Percentiles rank a stretch among this genome's conserved stretches.
phyloP scores from a whole-genome alignment of 2,113 vertebrate genomes.

The Chionis minor region DNA sequence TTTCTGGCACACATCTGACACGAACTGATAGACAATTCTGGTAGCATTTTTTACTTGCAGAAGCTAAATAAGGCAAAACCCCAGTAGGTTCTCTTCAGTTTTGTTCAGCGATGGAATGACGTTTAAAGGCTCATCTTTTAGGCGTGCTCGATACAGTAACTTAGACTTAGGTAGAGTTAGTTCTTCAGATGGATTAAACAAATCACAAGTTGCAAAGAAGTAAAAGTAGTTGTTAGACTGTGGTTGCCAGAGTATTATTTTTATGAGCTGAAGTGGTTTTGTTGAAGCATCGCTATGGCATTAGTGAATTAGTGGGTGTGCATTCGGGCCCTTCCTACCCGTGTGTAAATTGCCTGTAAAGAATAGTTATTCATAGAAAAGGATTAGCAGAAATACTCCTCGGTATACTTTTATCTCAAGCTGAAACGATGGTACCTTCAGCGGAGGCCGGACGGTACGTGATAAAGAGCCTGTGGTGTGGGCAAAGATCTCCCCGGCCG shows the following conservation, averaged over 20 bases:
- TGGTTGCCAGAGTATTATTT: background rate
- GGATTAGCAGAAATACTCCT: background rate
- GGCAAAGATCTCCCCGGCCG: background rate
- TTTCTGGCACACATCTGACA: background rate
- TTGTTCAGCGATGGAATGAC: background rate
- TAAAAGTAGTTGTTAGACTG: background rate
- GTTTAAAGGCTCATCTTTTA: background rate
- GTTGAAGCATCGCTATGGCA: background rate
- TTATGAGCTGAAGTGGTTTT: constrained; percentile 14
- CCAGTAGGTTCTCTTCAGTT: background rate
- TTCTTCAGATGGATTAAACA: background rate
- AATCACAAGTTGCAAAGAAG: background rate
- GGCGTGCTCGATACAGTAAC: background rate
- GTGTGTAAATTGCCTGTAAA: background rate
- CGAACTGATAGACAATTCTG: background rate
- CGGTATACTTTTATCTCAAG: background rate
- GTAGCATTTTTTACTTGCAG: background rate
- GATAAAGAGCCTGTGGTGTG: background rate
- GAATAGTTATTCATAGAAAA: background rate
- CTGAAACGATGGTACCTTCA: background rate
- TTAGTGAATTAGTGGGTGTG: background rate
- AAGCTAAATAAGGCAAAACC: background rate
- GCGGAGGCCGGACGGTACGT: background rate
- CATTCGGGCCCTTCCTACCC: background rate
- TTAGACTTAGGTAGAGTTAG: background rate